Percentiles rank a stretch among this genome's conserved stretches.
Conservation (phyloP, 2,888 invertebrate species). For the Eudemis profundana region DNA sequence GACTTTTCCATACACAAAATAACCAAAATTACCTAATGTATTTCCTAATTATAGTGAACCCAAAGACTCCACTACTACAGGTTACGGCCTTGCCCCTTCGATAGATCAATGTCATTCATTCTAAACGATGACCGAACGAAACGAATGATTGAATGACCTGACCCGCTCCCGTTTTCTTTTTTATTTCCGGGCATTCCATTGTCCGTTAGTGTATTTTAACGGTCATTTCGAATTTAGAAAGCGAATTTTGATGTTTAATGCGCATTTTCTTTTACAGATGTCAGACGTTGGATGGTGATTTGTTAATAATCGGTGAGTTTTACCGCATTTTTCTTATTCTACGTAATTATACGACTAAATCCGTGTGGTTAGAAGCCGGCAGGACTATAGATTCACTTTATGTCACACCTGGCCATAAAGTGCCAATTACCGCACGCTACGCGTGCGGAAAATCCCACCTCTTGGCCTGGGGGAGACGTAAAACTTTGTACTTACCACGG, state of each 20-base stretch:
- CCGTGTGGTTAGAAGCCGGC: too few species aligned
- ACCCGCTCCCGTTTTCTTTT: slow-evolving; percentile 47
- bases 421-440: too few species aligned
- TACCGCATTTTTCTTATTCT: background rate
- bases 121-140: slow-evolving; percentile 52
- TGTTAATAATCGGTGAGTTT: slow-evolving; percentile 52
- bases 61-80: slow-evolving; percentile 12
- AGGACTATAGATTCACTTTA: too few species aligned
- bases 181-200: slow-evolving; percentile 34
- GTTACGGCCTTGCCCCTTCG: slow-evolving; percentile 52
- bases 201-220: slow-evolving; percentile 45
- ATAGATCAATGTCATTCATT: slow-evolving; percentile 55
- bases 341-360: too few species aligned
- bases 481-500: too few species aligned
- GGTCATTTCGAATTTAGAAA: slow-evolving; percentile 45
- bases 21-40: background rate
- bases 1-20: background rate
- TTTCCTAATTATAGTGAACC: background rate
- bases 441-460: too few species aligned
- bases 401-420: too few species aligned
- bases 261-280: slow-evolving; percentile 53
- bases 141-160: slow-evolving; percentile 50
- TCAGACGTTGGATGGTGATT: slow-evolving; percentile 48
- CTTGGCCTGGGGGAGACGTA: too few species aligned
- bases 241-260: slow-evolving; percentile 46